Evolutionary conservation across 2,113 vertebrate species (phyloP).

Genomic region (Trogon melanurus): DNA sequence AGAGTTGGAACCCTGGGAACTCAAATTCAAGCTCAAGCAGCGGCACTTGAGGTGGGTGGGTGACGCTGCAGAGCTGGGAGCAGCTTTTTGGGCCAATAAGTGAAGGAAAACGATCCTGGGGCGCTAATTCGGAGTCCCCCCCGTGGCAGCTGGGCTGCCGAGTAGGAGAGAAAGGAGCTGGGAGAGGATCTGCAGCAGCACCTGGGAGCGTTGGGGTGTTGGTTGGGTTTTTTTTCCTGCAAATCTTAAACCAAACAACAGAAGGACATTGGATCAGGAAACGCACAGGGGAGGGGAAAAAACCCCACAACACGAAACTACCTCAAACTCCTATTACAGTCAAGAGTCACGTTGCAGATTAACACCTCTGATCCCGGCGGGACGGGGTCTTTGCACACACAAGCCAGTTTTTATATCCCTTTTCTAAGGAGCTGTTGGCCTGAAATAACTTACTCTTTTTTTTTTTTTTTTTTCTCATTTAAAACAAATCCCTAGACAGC

Average conservation of each 20-base stretch:
- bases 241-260: not conserved
- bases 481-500: not conserved
- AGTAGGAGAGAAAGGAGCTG: not conserved
- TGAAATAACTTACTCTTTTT: not conserved
- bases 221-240: not conserved
- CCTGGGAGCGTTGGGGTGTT: not conserved
- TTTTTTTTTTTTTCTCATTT: not conserved
- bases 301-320: not conserved
- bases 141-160: no score
- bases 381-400: not conserved
- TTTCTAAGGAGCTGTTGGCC: not conserved
- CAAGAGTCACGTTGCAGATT: not conserved
- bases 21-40: no score
- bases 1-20: not conserved
- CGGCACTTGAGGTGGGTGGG: not conserved
- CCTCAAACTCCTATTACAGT: rapidly evolving
- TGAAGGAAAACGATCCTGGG: not conserved
- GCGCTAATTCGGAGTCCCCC: not conserved
- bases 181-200: not conserved
- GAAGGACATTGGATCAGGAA: rapidly evolving
- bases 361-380: not conserved
- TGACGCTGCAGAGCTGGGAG: not conserved
- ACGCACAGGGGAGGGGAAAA: not conserved
- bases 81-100: not conserved
- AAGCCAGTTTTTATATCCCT: rapidly evolving